These are phyloP conservation scores for Ptychodera flava DNA, from an alignment of 35 echinoderm and acorn worm species.

Conservation along the genomic window DNA sequence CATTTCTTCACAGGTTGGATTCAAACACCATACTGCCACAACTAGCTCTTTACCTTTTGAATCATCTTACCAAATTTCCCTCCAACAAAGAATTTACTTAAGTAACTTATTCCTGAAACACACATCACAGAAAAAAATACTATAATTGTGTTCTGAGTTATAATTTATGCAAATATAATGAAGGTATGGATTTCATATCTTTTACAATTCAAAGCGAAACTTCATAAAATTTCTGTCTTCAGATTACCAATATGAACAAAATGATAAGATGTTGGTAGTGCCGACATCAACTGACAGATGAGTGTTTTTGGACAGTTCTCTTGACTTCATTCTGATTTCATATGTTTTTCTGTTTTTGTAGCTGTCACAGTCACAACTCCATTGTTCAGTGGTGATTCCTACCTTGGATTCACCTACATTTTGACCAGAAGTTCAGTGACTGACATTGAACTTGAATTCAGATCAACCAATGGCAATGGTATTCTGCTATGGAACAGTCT, in stretches of 20 bases:
- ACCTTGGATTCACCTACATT: slow-evolving; percentile 25
- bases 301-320: too few relatives aligned
- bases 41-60: neutral
- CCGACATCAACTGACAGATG: too few relatives aligned
- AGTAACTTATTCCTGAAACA: neutral
- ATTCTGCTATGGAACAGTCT: slow-evolving; percentile 84
- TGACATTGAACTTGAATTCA: slow-evolving; percentile 58
- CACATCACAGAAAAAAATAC: neutral
- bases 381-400: slow-evolving; percentile 47
- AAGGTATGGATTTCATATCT: neutral
- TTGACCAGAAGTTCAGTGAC: slow-evolving; percentile 27
- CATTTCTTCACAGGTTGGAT: neutral
- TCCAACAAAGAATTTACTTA: neutral
- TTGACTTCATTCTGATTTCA: too few relatives aligned
- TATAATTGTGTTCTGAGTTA: neutral
- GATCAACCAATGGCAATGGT: slow-evolving; percentile 40
- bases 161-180: neutral
- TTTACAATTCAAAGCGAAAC: too few relatives aligned
- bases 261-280: too few relatives aligned
- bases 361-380: slow-evolving; percentile 43
- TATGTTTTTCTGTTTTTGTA: slow-evolving; percentile 24
- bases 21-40: neutral
- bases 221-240: too few relatives aligned
- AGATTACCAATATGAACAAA: too few relatives aligned
- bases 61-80: neutral